Percentiles rank a stretch among this genome's conserved stretches.
phyloP scores from a whole-genome alignment of 2,888 invertebrate genomes.

The Patella ulyssiponensis region DNA sequence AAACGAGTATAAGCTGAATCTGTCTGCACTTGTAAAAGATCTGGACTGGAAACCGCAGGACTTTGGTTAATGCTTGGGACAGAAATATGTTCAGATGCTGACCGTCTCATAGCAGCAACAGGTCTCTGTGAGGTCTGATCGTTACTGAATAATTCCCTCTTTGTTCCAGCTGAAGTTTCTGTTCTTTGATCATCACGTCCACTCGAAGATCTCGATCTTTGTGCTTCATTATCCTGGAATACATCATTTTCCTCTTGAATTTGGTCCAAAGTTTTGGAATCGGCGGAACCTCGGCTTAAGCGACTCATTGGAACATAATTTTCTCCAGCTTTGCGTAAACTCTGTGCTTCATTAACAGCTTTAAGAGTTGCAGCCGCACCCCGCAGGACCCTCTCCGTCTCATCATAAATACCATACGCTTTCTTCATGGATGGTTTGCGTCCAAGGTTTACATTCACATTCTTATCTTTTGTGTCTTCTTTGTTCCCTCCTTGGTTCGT shows the following conservation, averaged over 20 bases:
- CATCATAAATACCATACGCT: slow-evolving; percentile 64
- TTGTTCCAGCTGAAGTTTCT: background rate
- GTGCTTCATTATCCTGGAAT: background rate
- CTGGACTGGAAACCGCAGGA: background rate
- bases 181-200: background rate
- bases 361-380: background rate
- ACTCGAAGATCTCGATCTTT: background rate
- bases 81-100: slow-evolving; percentile 53
- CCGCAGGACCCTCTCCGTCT: slow-evolving; percentile 43
- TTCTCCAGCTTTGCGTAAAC: slow-evolving; percentile 1
- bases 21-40: background rate
- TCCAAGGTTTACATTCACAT: slow-evolving; percentile 35
- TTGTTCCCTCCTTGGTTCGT: background rate
- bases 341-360: slow-evolving; percentile 11
- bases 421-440: slow-evolving; percentile 61
- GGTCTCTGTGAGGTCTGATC: background rate
- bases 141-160: background rate
- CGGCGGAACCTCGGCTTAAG: slow-evolving; percentile 26
- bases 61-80: background rate
- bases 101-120: slow-evolving; percentile 43
- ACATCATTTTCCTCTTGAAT: slow-evolving; percentile 52
- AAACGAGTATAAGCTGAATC: background rate
- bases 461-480: slow-evolving; percentile 10
- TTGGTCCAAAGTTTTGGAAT: slow-evolving; percentile 46
- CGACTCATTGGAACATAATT: slow-evolving; percentile 25